Evolutionary conservation across 2,113 vertebrate genomes (phyloP).

Genomic region (Cyrtonyx montezumae): DNA sequence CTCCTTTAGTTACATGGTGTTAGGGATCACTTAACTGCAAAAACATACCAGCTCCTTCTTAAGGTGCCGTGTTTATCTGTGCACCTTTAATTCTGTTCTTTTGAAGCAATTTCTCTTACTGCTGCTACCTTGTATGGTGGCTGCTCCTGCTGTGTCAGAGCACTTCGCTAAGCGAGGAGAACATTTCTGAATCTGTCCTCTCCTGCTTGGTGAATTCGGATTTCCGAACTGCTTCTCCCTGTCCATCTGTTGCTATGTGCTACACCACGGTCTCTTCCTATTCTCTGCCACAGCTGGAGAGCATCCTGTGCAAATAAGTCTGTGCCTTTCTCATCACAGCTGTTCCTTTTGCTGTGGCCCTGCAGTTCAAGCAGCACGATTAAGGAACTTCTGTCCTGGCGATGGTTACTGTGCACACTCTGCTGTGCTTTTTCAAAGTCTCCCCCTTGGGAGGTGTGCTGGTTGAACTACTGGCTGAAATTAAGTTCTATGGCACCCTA

Average conservation of each 20-base stretch:
- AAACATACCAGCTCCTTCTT: not conserved
- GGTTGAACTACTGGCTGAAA: not conserved
- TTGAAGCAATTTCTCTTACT: not conserved
- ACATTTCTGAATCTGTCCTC: not conserved
- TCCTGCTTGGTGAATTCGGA: not conserved
- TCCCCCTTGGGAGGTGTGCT: not conserved
- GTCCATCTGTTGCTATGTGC: not conserved
- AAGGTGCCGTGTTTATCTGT: not conserved
- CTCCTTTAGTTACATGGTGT: not conserved
- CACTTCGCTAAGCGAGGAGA: not conserved
- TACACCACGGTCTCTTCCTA: not conserved
- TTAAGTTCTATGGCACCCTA: rapidly evolving
- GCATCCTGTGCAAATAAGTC: not conserved
- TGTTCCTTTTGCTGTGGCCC: not conserved
- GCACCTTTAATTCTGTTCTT: not conserved
- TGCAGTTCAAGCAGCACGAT: not conserved
- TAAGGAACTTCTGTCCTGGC: not conserved
- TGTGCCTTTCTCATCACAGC: not conserved
- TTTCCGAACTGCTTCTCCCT: not conserved
- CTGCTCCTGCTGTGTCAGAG: not conserved
- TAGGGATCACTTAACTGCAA: not conserved
- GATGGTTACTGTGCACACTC: not conserved
- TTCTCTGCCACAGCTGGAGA: not conserved
- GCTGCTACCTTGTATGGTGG: not conserved
- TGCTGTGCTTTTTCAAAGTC: not conserved